Evolutionary conservation across 2,797 vertebrate genomes (phyloP).

Genomic region (Chelon labrosus): DNA sequence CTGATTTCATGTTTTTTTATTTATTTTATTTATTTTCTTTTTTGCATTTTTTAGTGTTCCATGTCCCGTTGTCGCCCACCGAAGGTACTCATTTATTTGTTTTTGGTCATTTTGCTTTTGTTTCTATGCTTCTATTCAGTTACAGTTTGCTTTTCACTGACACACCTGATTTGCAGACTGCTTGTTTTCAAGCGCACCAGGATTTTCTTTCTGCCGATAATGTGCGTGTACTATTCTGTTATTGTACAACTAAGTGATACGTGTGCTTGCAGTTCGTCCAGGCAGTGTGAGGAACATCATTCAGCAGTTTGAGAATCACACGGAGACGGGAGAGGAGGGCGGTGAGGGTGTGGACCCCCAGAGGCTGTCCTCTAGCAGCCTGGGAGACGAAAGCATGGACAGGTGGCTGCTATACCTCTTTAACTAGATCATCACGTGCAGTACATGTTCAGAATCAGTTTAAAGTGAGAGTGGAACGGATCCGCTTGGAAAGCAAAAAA

Average conservation of each 20-base stretch:
- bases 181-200: not conserved
- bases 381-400: slow-evolving; percentile 91
- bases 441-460: not conserved
- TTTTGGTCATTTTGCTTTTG: not conserved
- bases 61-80: slow-evolving; percentile 92
- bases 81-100: slow-evolving; percentile 87
- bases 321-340: slow-evolving; percentile 78
- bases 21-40: slow-evolving; percentile 51
- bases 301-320: slow-evolving; percentile 94
- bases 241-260: not conserved
- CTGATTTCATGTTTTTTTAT: slow-evolving; percentile 44
- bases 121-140: not conserved
- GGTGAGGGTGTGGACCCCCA: slow-evolving; percentile 80
- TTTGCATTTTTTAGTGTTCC: slow-evolving; percentile 88
- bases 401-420: slow-evolving; percentile 65
- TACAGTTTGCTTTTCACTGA: not conserved
- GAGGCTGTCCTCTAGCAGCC: slow-evolving; percentile 90
- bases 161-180: no score
- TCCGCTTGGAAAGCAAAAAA: no score
- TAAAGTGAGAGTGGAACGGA: no score
- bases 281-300: slow-evolving; percentile 95
- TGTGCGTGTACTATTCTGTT: rapidly evolving
- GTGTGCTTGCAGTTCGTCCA: slow-evolving; percentile 84
- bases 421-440: not conserved
- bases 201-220: rapidly evolving